Base-by-base conservation (phyloP, 1,140 invertebrate genomes). In the Trichonephila clavipes region DNA sequence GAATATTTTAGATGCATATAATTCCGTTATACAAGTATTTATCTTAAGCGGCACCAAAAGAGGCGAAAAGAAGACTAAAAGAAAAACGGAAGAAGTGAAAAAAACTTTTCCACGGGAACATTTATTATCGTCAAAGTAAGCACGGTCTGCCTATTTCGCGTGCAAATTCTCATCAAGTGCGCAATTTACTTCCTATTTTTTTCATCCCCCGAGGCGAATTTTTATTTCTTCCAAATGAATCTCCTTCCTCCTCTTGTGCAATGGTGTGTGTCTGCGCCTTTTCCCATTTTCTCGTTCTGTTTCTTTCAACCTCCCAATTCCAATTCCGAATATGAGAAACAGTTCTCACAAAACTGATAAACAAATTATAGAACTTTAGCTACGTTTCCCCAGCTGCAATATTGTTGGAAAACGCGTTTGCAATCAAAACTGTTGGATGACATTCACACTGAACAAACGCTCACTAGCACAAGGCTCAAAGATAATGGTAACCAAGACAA, bases 121-220 rank as follows among this genome's bases (percentile, higher is more conserved):
- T 66, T 88, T 88, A 66, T 88, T 88, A 88, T 88, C 59, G 34
- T 88, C 86, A 88, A 88, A 66, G 62, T 40, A 88, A 40, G 69
- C 44, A 62, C 24, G 19, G 12, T 40, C 64, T 24, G 34, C 21
- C 34, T 44, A 14, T 89, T 89, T 89, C 66, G 88, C 88, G 88
- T 89, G 88, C 88, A 69, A 72, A 89, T 77, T 89, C 64, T 89
- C 88, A 77, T 89, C 88, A 89, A 40, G 44, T 58, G 44, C 24
- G 66, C 88, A 89, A 89, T 89, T 89, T 77, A 34, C 59, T 87
- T 87, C 85, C 5, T n/a, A 66, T 66, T 88, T 88, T 88, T 66
- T 51, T 88, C 86, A 44, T 59, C 86, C 40, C 69, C 19, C 24
- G 3, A 40, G 58, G 28, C 61, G 58, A 40, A 12, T 62, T 89